Conservation (phyloP, 2,888 invertebrate species). For the Monoplex corrugatus region DNA sequence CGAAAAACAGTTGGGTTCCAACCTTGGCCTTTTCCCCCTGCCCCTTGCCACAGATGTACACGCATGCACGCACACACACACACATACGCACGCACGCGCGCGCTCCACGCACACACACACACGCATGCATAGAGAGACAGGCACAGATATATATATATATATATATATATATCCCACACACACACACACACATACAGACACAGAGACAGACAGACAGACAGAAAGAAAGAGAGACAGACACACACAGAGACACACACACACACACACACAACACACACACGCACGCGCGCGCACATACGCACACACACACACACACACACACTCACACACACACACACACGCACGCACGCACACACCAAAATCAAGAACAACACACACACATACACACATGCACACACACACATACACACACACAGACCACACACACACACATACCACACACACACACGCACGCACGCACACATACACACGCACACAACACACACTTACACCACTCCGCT, state of each 20-base stretch:
- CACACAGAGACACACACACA: neutral
- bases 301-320: no score
- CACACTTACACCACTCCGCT: no score
- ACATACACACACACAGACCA: neutral
- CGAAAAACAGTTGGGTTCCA: neutral
- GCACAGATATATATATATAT: neutral
- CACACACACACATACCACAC: no score
- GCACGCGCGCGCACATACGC: neutral
- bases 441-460: no score
- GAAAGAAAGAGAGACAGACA: neutral
- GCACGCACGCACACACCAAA: no score
- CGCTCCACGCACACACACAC: neutral
- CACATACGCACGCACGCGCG: neutral
- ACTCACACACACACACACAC: no score
- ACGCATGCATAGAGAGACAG: neutral
- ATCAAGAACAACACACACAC: neutral
- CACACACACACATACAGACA: no score
- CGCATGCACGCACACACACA: neutral
- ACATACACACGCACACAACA: no score
- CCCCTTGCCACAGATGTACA: neutral
- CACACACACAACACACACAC: neutral
- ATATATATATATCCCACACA: no score
- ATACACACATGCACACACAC: neutral
- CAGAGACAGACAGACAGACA: no score
- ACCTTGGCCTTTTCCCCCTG: neutral